Percentiles rank a stretch among this genome's conserved stretches.
phyloP scores from a whole-genome alignment of 2,888 invertebrate genomes.

The Spodoptera exigua region DNA sequence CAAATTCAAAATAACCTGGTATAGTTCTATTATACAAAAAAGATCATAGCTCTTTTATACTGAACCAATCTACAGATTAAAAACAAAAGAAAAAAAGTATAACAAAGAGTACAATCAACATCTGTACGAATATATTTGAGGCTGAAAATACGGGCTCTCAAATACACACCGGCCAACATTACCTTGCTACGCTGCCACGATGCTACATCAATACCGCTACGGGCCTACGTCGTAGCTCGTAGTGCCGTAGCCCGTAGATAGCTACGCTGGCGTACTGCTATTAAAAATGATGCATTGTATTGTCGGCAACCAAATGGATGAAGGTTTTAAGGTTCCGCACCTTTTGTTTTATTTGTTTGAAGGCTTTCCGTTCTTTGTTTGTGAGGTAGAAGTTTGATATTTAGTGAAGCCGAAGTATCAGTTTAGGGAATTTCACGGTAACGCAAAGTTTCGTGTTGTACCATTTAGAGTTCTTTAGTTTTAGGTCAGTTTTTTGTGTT shows the following conservation, averaged over 20 bases:
- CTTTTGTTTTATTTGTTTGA: conserved; percentile 48
- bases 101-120: conserved; percentile 5
- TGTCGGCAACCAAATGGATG: conserved; percentile 60
- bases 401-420: not conserved
- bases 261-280: conserved; percentile 58
- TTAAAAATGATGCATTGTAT: conserved; percentile 69
- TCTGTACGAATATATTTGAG: conserved; percentile 18
- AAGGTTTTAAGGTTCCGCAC: conserved; percentile 49
- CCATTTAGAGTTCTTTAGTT: too few species aligned
- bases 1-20: too few species aligned
- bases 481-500: too few species aligned
- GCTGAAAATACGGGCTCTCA: conserved; percentile 27
- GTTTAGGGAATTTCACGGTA: not conserved
- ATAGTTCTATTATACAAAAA: too few species aligned
- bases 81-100: not conserved
- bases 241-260: conserved; percentile 39
- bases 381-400: conserved; percentile 7
- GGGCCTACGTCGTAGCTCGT: conserved; percentile 30
- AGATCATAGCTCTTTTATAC: not conserved
- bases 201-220: conserved; percentile 33
- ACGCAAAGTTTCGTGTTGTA: not conserved
- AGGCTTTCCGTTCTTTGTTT: conserved; percentile 34
- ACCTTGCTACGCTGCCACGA: conserved; percentile 14
- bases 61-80: not conserved
- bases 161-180: conserved; percentile 20